Conservation (phyloP, 2,888 invertebrate genomes). For the Hydrotaea diabolus region DNA sequence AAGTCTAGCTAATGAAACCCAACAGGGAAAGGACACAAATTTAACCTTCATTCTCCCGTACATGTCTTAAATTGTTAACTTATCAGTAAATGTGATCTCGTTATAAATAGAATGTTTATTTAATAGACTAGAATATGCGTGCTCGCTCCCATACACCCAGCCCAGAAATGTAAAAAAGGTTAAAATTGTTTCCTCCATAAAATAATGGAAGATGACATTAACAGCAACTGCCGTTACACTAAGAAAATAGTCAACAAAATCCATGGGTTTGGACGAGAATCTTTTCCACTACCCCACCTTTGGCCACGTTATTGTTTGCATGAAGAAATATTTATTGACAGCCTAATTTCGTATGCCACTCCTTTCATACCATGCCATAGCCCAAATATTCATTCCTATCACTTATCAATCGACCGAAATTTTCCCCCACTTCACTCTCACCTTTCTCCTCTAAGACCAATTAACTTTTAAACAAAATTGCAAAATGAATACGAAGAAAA, state of each 20-base stretch:
- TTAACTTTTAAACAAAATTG: slow-evolving; percentile 24
- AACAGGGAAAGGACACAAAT: neutral
- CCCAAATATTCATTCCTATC: neutral
- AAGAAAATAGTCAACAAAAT: neutral
- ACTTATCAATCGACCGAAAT: neutral
- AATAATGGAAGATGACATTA: neutral
- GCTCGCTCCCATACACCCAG: neutral
- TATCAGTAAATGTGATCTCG: slow-evolving; percentile 62
- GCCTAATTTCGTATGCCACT: too few relatives aligned
- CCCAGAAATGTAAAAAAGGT: neutral
- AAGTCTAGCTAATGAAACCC: neutral
- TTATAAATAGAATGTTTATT: slow-evolving; percentile 26
- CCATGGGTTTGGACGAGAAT: too few relatives aligned
- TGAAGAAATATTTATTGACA: neutral
- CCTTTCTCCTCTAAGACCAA: slow-evolving; percentile 40
- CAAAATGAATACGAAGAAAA: neutral
- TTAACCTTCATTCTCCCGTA: slow-evolving; percentile 23
- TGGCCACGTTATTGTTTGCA: neutral
- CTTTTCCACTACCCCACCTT: neutral
- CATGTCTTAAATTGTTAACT: slow-evolving; percentile 55
- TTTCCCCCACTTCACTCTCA: neutral
- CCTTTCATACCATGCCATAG: slow-evolving; percentile 8
- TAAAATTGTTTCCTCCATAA: slow-evolving; percentile 20
- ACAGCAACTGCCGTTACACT: neutral
- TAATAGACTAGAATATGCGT: neutral